Base-by-base conservation (phyloP, 2,113 vertebrate genomes). In the Varanus salvator region DNA sequence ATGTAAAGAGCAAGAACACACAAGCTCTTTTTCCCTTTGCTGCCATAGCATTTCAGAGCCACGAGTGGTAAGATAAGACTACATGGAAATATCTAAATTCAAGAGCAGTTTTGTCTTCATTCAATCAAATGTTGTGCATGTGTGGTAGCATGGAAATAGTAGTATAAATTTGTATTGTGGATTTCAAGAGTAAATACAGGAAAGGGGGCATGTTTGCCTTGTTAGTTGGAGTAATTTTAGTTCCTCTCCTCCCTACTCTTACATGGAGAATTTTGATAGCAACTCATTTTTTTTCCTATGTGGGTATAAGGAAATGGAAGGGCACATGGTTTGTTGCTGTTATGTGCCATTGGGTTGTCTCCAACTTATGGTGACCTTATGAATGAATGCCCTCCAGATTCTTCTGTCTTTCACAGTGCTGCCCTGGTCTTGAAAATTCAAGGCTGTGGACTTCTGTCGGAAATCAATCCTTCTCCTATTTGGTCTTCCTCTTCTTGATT, bases 1-100 rank as follows among this genome's bases (percentile, higher is more conserved):
- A 52, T 71, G 50, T 80, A 84, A 89, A 66, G 89, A 86, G 34
- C 74, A 74, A 88, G 82, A 71, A 68, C 50, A 60, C 31, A 54
- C 3, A 57, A 75, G 78, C 82, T 82, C 50, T 9, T 52, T 83
- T 68, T 29, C 87, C 83, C 77, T 77, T 76, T 60, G 71, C 69
- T 57, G 44, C 86, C 68, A 0, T 27, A 34, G 0, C 60, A 69
- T 83, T 88, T 84, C 89, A 78, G 68, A 57, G 52, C 19, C 64
- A 54, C 6, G 25, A 76, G 81, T 60, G 31, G 72, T 29, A 31
- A 80, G 60, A 80, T 21, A 64, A 31, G 27, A 54, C 25, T 44
- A 21, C 25, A 25, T 27, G 31, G 77, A 29, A 85, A 11, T 87
- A n/a, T 29, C 48, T 48, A 0, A 27, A 82, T 15, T 74, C 71